Evolutionary conservation across 2,797 vertebrate genomes (phyloP).

Genomic region (Siniperca undulata): DNA sequence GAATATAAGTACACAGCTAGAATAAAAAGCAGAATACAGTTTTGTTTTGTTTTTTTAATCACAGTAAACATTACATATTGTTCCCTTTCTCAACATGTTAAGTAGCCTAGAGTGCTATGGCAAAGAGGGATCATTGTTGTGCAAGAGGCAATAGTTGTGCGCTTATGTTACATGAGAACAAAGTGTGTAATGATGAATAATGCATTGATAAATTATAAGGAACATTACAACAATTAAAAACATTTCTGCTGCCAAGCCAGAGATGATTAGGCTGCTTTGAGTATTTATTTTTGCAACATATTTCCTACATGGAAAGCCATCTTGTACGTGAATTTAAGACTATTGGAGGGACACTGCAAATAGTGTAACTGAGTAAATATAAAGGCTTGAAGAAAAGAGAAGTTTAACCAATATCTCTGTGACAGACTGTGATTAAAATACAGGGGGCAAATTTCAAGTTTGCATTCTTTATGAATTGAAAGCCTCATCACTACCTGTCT

Average conservation of each 20-base stretch:
- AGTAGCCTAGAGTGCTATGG: neutral
- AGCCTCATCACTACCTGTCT: neutral
- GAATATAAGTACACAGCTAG: neutral
- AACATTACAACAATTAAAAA: conserved; percentile 16
- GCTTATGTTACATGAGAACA: conserved; percentile 17
- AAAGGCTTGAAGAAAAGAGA: neutral
- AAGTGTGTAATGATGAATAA: conserved; percentile 26
- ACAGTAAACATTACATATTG: neutral
- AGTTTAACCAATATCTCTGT: neutral
- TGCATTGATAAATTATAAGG: conserved; percentile 14
- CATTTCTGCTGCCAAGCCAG: neutral
- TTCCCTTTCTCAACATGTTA: conserved; percentile 19
- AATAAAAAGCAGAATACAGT: neutral
- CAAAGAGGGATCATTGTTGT: conserved; percentile 19
- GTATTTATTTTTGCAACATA: neutral
- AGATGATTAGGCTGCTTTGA: conserved; percentile 7
- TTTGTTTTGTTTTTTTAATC: too few relatives aligned
- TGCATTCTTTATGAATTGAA: neutral
- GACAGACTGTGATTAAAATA: neutral
- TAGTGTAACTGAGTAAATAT: neutral
- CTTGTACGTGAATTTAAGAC: neutral
- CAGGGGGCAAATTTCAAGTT: neutral
- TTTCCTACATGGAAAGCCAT: neutral
- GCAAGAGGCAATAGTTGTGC: conserved; percentile 16
- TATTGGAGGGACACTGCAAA: neutral